phyloP scores from a whole-genome alignment of 2,113 vertebrate species.

The Pelobates fuscus region DNA sequence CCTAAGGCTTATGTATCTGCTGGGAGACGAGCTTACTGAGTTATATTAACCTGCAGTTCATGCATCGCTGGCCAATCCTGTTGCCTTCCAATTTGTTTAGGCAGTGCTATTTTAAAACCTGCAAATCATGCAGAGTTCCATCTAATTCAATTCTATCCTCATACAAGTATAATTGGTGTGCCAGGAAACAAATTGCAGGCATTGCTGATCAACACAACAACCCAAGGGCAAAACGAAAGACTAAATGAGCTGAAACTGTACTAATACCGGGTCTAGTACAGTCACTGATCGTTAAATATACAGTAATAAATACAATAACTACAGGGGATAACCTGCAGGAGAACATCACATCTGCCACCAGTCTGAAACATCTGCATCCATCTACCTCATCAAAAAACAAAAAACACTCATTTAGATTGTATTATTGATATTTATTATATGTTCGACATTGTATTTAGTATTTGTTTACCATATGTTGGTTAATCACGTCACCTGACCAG shows the following conservation, averaged over 20 bases:
- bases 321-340: too few relatives aligned
- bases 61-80: not conserved
- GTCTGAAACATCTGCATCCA: too few relatives aligned
- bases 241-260: not conserved
- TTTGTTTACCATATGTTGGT: too few relatives aligned
- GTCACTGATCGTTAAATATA: not conserved
- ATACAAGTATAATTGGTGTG: not conserved
- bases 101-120: constrained; percentile 2
- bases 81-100: not conserved
- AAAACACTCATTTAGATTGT: too few relatives aligned
- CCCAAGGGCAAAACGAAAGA: not conserved
- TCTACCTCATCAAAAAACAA: too few relatives aligned
- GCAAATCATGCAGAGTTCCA: not conserved
- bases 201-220: not conserved
- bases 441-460: too few relatives aligned
- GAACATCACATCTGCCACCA: too few relatives aligned
- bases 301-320: not conserved
- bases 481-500: too few relatives aligned
- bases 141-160: constrained; percentile 8
- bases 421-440: too few relatives aligned
- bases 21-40: not conserved
- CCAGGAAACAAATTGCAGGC: constrained; percentile 11
- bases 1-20: constrained; percentile 2
- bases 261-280: not conserved
- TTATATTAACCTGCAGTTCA: constrained; percentile 19